A percentile compares a stretch with the other conserved stretches of the same genome.
Evolutionary conservation across 1,140 invertebrate genomes (phyloP).

Genomic region (Heliconius melpomene): DNA sequence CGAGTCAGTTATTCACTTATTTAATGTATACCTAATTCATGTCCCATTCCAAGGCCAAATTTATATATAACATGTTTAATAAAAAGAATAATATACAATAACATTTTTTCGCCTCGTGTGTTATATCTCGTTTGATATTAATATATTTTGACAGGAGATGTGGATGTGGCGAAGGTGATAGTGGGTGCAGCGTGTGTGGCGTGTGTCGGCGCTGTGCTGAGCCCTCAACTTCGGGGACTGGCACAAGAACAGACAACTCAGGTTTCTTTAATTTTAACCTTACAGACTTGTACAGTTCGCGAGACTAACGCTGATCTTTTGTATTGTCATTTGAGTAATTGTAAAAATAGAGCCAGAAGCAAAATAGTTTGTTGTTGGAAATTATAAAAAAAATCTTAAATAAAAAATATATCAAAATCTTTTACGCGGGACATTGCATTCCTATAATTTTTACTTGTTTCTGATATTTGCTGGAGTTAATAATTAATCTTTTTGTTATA

Average conservation of each 20-base stretch:
- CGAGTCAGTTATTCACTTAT: constrained; percentile 85
- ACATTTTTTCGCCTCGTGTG: background rate
- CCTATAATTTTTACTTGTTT: too few relatives aligned
- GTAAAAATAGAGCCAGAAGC: too few relatives aligned
- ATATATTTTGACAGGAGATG: constrained; percentile 86
- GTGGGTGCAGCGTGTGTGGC: constrained; percentile 95
- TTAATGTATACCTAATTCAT: background rate
- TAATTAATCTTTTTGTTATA: too few relatives aligned
- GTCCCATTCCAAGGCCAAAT: too few relatives aligned
- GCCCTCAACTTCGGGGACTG: constrained; percentile 78
- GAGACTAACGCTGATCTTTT: too few relatives aligned
- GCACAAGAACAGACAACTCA: constrained; percentile 1
- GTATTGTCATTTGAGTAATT: too few relatives aligned
- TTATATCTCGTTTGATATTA: background rate
- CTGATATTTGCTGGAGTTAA: too few relatives aligned
- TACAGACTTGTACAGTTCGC: background rate
- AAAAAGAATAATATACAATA: background rate
- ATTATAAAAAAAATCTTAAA: too few relatives aligned
- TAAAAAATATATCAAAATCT: too few relatives aligned
- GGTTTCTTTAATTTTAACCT: background rate
- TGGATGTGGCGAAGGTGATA: constrained; percentile 97
- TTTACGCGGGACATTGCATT: too few relatives aligned
- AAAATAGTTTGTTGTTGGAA: too few relatives aligned
- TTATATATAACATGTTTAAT: too few relatives aligned
- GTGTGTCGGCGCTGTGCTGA: constrained; percentile 93